A percentile compares a stretch with the other conserved stretches of the same genome.
Evolutionary conservation across 2,888 invertebrate genomes (phyloP).

Genomic region (Drosophila mulleri): DNA sequence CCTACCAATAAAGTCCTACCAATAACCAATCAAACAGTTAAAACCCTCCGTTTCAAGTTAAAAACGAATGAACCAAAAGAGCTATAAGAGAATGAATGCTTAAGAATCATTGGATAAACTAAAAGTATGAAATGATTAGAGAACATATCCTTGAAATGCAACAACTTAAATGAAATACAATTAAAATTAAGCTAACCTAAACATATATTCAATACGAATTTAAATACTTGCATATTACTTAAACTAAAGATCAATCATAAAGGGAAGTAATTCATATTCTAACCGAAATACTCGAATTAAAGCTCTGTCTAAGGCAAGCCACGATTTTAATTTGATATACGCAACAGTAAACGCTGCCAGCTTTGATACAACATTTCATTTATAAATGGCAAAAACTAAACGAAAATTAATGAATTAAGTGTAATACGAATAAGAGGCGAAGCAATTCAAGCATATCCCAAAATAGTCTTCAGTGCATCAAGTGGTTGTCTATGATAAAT

Average conservation of each 20-base stretch:
- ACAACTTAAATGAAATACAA: constrained; percentile 33
- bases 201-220: constrained; percentile 57
- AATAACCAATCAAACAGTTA: constrained; percentile 59
- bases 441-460: constrained; percentile 79
- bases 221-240: constrained; percentile 48
- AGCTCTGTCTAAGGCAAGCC: constrained; percentile 31
- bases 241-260: constrained; percentile 14
- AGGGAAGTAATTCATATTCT: constrained; percentile 17
- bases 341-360: constrained; percentile 41
- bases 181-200: constrained; percentile 40
- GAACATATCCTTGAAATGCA: constrained; percentile 54
- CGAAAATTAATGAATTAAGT: constrained; percentile 5
- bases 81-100: constrained; percentile 33
- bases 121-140: constrained; percentile 44
- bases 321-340: constrained; percentile 26
- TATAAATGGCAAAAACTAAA: constrained; percentile 19
- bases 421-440: constrained; percentile 47
- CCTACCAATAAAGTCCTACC: constrained; percentile 59
- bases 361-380: constrained; percentile 50
- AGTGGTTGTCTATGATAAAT: constrained; percentile 71
- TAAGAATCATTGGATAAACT: constrained; percentile 39
- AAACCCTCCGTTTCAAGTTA: constrained; percentile 80
- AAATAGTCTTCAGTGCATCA: constrained; percentile 76
- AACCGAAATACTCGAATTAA: constrained; percentile 26
- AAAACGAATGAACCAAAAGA: constrained; percentile 79